Evolutionary conservation across 2,113 vertebrate genomes (phyloP).

Genomic region (Anolis sagrei): DNA sequence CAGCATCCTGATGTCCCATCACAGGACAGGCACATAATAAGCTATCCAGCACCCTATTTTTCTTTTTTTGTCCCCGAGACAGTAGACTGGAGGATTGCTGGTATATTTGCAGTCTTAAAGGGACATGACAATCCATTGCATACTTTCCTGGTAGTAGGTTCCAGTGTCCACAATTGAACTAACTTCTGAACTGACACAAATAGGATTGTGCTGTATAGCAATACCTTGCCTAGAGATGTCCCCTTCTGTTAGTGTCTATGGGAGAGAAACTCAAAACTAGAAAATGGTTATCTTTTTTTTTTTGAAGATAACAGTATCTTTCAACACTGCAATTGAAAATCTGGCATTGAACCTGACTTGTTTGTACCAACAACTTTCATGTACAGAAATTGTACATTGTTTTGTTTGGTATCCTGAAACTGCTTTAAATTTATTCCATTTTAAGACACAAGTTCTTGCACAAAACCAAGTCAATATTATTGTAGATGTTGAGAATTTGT

Average conservation of each 20-base stretch:
- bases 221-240: not conserved
- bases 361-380: conserved; percentile 50
- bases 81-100: not conserved
- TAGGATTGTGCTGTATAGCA: not conserved
- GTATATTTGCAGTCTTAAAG: not conserved
- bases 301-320: conserved; percentile 57
- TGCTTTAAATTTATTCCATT: conserved; percentile 64
- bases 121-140: not conserved
- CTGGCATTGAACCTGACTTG: conserved; percentile 60
- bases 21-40: not conserved
- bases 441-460: conserved; percentile 58
- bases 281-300: conserved; percentile 4
- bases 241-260: not conserved
- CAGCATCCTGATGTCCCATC: not conserved
- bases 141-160: not conserved
- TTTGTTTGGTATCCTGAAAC: conserved; percentile 43
- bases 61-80: not conserved
- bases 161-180: not conserved
- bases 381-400: conserved; percentile 44
- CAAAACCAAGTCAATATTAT: conserved; percentile 62
- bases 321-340: conserved; percentile 63
- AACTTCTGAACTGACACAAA: not conserved
- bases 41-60: not conserved
- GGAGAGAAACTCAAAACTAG: not conserved
- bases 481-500: conserved; percentile 73